phyloP scores from a whole-genome alignment of 1,140 invertebrate genomes.

The Tribolium madens region DNA sequence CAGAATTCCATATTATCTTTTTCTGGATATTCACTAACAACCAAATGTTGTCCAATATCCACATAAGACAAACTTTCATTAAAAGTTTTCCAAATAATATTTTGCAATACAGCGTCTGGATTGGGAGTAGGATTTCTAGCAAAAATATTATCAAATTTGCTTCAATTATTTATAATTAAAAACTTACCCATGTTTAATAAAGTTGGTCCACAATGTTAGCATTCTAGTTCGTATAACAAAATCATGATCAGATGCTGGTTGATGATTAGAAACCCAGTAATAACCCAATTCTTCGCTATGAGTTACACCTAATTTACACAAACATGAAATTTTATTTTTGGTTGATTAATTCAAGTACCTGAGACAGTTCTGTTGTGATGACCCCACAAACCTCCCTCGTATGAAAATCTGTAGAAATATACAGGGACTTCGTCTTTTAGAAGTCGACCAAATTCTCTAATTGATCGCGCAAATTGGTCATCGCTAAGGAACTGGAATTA shows the following conservation, averaged over 20 bases:
- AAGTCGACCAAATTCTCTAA: constrained; percentile 48
- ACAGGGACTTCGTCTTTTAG: constrained; percentile 48
- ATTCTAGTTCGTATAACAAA: constrained; percentile 39
- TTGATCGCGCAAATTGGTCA: constrained; percentile 56
- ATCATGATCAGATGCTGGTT: constrained; percentile 41
- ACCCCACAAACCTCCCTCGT: constrained; percentile 49
- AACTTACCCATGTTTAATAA: constrained; percentile 54
- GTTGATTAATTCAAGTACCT: constrained; percentile 2
- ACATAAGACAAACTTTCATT: constrained; percentile 46
- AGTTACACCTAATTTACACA: constrained; percentile 44
- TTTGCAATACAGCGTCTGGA: constrained; percentile 41
- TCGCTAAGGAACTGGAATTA: constrained; percentile 53
- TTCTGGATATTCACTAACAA: constrained; percentile 48
- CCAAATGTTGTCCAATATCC: constrained; percentile 50
- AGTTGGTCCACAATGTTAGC: constrained; percentile 56
- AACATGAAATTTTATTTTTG: not conserved
- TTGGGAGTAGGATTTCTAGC: constrained; percentile 48
- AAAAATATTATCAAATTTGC: not conserved
- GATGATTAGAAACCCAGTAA: constrained; percentile 47
- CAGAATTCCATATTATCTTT: constrained; percentile 51
- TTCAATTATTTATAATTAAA: not conserved
- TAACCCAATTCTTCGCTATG: constrained; percentile 57
- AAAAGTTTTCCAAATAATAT: constrained; percentile 36
- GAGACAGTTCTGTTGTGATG: constrained; percentile 8
- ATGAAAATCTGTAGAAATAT: constrained; percentile 56